Evolutionary conservation across 2,113 vertebrate species (phyloP).

Genomic region (Poecilia latipinna): DNA sequence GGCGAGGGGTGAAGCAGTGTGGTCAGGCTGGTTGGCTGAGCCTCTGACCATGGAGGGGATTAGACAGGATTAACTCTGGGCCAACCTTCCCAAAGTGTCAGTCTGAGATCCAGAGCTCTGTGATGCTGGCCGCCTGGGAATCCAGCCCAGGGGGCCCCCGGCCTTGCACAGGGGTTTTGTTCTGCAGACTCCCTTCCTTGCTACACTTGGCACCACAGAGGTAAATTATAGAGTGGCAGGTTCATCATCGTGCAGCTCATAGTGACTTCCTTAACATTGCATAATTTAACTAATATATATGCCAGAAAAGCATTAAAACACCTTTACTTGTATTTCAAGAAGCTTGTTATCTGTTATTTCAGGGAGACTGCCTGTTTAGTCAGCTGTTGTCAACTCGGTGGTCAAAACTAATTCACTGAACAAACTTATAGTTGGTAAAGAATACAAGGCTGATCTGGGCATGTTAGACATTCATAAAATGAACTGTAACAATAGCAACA

Average conservation of each 20-base stretch:
- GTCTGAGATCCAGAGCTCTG: conserved; percentile 81
- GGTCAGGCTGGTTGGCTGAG: conserved; percentile 66
- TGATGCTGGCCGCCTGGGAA: conserved; percentile 79
- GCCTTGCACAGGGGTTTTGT: conserved; percentile 74
- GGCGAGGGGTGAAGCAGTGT: conserved; percentile 56
- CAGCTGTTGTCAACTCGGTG: conserved; percentile 24
- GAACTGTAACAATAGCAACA: conserved; percentile 63
- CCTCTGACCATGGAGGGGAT: conserved; percentile 79
- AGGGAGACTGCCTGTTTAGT: conserved; percentile 32
- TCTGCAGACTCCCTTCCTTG: conserved; percentile 49
- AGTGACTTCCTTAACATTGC: background rate
- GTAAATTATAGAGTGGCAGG: conserved; percentile 30
- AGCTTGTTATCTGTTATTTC: background rate
- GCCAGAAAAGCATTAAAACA: background rate
- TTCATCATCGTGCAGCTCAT: background rate
- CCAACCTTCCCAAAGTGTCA: conserved; percentile 88
- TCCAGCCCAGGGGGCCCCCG: conserved; percentile 77
- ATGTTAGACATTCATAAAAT: conserved; percentile 57
- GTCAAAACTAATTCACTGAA: conserved; percentile 35
- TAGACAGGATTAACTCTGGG: conserved; percentile 79
- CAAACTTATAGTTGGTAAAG: conserved; percentile 52
- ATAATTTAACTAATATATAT: background rate
- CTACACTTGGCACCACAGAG: conserved; percentile 53
- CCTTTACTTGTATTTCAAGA: background rate
- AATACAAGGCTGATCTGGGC: conserved; percentile 21